These are phyloP conservation scores for Pterocles burchelli DNA, from an alignment of 2,113 vertebrate species.

Conservation along the genomic window DNA sequence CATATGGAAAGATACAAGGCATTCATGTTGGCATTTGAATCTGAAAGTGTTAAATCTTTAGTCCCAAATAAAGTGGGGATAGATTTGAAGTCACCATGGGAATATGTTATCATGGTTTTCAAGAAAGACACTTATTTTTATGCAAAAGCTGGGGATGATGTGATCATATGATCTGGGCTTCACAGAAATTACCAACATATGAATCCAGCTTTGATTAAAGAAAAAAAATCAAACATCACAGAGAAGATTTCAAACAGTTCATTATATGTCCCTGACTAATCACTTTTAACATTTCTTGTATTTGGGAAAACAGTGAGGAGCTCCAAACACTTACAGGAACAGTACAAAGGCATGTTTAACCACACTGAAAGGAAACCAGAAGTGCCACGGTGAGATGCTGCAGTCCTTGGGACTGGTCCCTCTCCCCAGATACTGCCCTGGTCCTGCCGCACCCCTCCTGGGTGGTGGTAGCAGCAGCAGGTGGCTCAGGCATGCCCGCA, in stretches of 20 bases:
- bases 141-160: not conserved
- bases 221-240: not conserved
- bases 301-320: not conserved
- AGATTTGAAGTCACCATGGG: not conserved
- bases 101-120: not conserved
- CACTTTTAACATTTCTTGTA: not conserved
- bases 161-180: not conserved
- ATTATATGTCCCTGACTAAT: rapidly evolving
- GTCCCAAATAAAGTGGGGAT: not conserved
- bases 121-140: not conserved
- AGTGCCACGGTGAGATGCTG: not conserved
- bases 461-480: rapidly evolving
- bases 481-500: rapidly evolving
- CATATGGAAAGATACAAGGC: not conserved
- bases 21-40: not conserved
- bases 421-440: rapidly evolving
- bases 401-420: not conserved
- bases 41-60: not conserved
- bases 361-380: not conserved
- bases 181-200: not conserved
- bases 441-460: not conserved
- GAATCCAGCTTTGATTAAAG: not conserved
- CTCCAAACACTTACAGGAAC: not conserved
- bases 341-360: not conserved
- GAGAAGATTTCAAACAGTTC: not conserved